Base-by-base conservation (phyloP, 2,113 vertebrate species). In the Osmerus eperlanus region DNA sequence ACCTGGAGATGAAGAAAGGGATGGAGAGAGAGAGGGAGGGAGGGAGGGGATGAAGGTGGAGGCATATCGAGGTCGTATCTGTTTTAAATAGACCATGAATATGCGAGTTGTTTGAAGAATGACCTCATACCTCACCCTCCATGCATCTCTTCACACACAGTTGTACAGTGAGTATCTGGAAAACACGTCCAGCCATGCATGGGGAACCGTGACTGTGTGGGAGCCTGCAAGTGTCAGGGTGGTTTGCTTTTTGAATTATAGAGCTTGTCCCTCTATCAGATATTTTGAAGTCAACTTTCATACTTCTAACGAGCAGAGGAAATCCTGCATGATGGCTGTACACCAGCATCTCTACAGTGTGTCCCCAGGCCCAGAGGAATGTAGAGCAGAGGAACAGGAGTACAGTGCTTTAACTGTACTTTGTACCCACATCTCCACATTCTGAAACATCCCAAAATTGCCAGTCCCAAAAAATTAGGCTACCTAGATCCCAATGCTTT, bases 11-110 rank as follows among this genome's bases (percentile, higher is more conserved):
- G 55, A 28, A 55, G 53, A 68, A 28, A 55, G 67, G 65, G 63
- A 56, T n/a, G 67, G 19, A 36, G 29, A 70, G 75, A 61, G 62
- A 32, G 77, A 87, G 90, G 90, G 90, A 88, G 64, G 90, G 90
- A 90, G 87, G 88, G 83, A 88, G 87, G 89, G 52, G 18, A 3
- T 18, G 53, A 14, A 0, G n/a, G 41, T 19, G 36, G 6, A 41
- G 36, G 36, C 36, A 41, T 41, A 41, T 41, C 36, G 36, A 41
- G 36, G 36, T 41, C 36, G 11, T 41, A 41, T 41, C 36, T 41
- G 3, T 41, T 41, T 41, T 41, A 8, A 41, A 41, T 41, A 41
- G 36, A 41, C 36, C 36, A 9, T 41, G 36, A 41, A 6, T 41
- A 41, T 41, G 36, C 36, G 36, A 41, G 36, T 41, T 41, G 36